phyloP scores from a whole-genome alignment of 2,888 invertebrate genomes.

The Eulithis testata region DNA sequence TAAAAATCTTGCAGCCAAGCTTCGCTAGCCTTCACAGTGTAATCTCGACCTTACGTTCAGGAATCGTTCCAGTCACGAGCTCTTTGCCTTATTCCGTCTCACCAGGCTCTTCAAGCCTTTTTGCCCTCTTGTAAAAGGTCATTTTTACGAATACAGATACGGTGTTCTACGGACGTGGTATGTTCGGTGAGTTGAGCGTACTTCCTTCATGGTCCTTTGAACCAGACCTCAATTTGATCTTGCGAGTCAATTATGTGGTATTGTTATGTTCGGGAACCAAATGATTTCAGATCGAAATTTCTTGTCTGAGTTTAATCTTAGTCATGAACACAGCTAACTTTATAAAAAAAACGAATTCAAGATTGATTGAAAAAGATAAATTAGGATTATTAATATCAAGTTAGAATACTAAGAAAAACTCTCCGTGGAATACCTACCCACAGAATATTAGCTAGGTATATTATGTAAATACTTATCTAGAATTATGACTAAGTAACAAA shows the following conservation, averaged over 20 bases:
- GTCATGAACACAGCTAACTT: no score
- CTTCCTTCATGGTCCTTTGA: neutral
- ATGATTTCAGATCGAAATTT: no score
- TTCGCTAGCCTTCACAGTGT: conserved; percentile 35
- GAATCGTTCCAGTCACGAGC: conserved; percentile 72
- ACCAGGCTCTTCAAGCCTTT: conserved; percentile 49
- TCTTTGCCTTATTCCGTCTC: conserved; percentile 59
- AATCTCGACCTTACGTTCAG: conserved; percentile 28
- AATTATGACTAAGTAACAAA: no score
- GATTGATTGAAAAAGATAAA: no score
- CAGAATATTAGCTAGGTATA: no score
- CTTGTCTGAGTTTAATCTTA: no score
- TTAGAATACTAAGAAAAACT: no score
- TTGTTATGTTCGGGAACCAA: no score
- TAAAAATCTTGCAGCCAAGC: neutral
- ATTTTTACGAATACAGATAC: conserved; percentile 46
- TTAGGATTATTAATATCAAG: no score
- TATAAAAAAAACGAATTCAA: no score
- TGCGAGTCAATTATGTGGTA: neutral
- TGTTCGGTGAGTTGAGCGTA: neutral
- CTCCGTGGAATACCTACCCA: no score
- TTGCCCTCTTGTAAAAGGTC: conserved; percentile 56
- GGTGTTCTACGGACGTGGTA: conserved; percentile 4
- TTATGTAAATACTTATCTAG: no score
- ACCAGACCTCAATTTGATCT: neutral